Evolutionary conservation across 1,140 invertebrate genomes (phyloP).

Genomic region (Heterodera carotae): DNA sequence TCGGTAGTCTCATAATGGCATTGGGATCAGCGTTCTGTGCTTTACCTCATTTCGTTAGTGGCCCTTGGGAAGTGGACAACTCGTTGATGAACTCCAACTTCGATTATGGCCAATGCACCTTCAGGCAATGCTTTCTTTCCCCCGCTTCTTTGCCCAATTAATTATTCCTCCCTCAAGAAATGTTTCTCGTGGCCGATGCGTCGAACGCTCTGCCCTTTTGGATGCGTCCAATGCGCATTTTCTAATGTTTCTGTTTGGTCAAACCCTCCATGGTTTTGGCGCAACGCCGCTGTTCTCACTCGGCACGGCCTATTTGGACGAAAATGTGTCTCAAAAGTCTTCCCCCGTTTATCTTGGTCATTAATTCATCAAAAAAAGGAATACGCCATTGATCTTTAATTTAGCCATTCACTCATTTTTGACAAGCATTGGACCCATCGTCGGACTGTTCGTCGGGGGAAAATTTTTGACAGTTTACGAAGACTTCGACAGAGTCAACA

Average conservation of each 20-base stretch:
- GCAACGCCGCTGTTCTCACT: conserved; percentile 65
- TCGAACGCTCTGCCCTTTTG: conserved; percentile 6
- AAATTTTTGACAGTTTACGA: conserved; percentile 59
- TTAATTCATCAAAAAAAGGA: conserved; percentile 16
- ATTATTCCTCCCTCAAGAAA: background rate
- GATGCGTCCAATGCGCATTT: conserved; percentile 43
- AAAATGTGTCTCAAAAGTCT: conserved; percentile 65
- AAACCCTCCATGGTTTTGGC: conserved; percentile 60
- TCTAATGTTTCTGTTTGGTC: conserved; percentile 60
- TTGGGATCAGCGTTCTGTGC: conserved; percentile 63
- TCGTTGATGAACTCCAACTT: conserved; percentile 17
- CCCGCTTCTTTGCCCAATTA: background rate
- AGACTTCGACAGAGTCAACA: conserved; percentile 63
- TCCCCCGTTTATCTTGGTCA: conserved; percentile 65
- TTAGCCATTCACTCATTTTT: conserved; percentile 62
- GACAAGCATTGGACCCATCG: conserved; percentile 60
- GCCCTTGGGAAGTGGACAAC: conserved; percentile 16
- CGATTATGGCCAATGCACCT: conserved; percentile 58
- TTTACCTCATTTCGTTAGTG: conserved; percentile 52
- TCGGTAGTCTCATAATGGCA: conserved; percentile 61
- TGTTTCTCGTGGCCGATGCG: background rate
- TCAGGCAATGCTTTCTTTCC: background rate
- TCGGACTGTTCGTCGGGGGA: conserved; percentile 63
- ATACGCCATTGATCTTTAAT: conserved; percentile 22
- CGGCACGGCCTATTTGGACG: conserved; percentile 63